A percentile compares a stretch with the other conserved stretches of the same genome.
Conservation (phyloP, 2,113 vertebrate species). For the Bos indicus region DNA sequence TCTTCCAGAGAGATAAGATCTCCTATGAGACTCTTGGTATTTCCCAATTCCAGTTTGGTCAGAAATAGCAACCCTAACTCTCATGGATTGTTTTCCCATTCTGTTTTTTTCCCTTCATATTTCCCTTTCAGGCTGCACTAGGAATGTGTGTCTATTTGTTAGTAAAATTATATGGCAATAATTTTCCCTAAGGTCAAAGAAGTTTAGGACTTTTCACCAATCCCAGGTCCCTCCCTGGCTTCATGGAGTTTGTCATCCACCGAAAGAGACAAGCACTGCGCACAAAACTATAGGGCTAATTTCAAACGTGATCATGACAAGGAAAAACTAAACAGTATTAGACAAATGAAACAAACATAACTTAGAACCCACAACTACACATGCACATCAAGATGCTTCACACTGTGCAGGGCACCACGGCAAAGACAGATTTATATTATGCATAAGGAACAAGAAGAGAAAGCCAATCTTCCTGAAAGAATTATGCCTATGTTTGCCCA, state of each 20-base stretch:
- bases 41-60: background rate
- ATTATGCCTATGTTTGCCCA: background rate
- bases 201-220: background rate
- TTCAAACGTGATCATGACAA: background rate
- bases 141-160: background rate
- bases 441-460: background rate
- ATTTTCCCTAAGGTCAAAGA: slow-evolving; percentile 13
- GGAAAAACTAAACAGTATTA: background rate
- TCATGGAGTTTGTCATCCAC: background rate
- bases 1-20: background rate
- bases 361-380: background rate
- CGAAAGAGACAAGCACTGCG: background rate
- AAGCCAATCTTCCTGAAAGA: background rate
- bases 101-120: background rate
- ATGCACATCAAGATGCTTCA: background rate
- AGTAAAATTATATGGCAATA: background rate
- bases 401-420: accelerated
- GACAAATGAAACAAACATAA: background rate
- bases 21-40: slow-evolving; percentile 11
- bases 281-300: background rate
- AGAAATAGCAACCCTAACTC: slow-evolving; percentile 25
- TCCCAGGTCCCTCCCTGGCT: background rate
- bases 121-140: background rate
- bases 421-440: background rate
- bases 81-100: background rate